Evolutionary conservation across 1,140 invertebrate genomes (phyloP).

Genomic region (Platyscapa corneri): DNA sequence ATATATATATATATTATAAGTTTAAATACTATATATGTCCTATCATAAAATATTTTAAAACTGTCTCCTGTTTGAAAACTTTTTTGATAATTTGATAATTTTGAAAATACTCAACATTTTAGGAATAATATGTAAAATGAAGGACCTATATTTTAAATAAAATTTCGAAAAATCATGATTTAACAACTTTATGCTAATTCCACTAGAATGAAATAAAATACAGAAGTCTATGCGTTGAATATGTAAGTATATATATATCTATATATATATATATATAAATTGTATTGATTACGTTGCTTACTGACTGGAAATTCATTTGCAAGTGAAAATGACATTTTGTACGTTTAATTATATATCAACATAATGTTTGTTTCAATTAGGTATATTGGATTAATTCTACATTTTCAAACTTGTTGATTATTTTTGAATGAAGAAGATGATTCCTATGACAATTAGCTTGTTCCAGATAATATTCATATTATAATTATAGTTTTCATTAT

Average conservation of each 20-base stretch:
- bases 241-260: too few species aligned
- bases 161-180: too few species aligned
- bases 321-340: slow-evolving; percentile 34
- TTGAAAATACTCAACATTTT: too few species aligned
- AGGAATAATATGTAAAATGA: too few species aligned
- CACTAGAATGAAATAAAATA: too few species aligned
- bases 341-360: slow-evolving; percentile 29
- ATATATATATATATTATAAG: too few species aligned
- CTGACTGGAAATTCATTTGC: slow-evolving; percentile 7
- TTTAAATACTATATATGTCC: too few species aligned
- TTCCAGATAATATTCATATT: neutral
- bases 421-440: slow-evolving; percentile 68
- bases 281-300: slow-evolving; percentile 4
- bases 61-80: too few species aligned
- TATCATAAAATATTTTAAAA: too few species aligned
- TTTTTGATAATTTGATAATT: too few species aligned
- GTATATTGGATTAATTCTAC: slow-evolving; percentile 22
- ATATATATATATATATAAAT: neutral
- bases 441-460: neutral
- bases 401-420: slow-evolving; percentile 9
- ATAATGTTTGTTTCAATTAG: slow-evolving; percentile 43
- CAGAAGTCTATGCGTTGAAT: neutral
- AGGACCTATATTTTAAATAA: too few species aligned
- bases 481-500: neutral
- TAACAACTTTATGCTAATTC: too few species aligned